Base-by-base conservation (phyloP, 2,113 vertebrate genomes). In the Chrysochloris asiatica region DNA sequence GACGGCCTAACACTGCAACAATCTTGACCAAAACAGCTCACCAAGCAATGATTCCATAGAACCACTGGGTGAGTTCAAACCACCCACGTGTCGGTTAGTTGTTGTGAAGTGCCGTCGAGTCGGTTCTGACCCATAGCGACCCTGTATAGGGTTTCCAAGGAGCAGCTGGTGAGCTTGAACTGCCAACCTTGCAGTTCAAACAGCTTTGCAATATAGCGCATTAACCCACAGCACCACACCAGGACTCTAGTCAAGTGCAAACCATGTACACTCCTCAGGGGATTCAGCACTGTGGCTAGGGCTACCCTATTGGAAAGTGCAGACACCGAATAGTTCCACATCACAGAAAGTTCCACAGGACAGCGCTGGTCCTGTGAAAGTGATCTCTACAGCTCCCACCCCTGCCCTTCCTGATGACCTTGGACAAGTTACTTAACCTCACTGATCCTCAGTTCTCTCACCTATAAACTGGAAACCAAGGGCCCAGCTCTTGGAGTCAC, bases 311-410 rank as follows among this genome's bases (percentile, higher is more conserved):
- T 10, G 17, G 36, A 38, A 2, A 1, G 65, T 36, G 4, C 13
- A 83, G 14, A n/a, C 61, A 0, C 0, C 6, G 43, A 9, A 19
- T 3, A 6, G 7, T 4, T 41, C 48, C 16, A 0, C 36, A 4
- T 11, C 47, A 19, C 38, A 28, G 54, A 28, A 59, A 0, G 0
- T 21, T 43, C 28, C 9, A 1, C 14, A 0, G 82, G 6, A 13
- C 75, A 52, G 77, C 52, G 4, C 30, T 50, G 45, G 21, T 10
- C 21, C 0, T 22, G 28, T 16, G 71, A 45, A 36, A 28, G 48
- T 7, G 22, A 19, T 50, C 13, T 4, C 41, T 17, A 11, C 12
- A 0, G 2, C 11, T 7, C 11, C 72, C 17, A 43, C 33, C 1
- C 2, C 30, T 22, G 24, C 2, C 8, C 14, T 47, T 24, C 13